A percentile compares a stretch with the other conserved stretches of the same genome.
Evolutionary conservation across 2,113 vertebrate genomes (phyloP).

Genomic region (Microcebus murinus): DNA sequence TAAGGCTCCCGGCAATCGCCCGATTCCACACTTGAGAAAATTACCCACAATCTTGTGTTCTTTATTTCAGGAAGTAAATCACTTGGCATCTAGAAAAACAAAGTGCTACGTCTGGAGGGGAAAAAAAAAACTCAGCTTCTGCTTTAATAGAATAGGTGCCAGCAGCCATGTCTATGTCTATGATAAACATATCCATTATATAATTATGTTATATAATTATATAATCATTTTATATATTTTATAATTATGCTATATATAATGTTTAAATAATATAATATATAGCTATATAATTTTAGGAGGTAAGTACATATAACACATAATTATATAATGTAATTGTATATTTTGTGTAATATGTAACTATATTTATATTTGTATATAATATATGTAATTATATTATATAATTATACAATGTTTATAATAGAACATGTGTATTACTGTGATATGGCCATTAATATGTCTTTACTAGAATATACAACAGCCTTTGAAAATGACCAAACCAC

Average conservation of each 20-base stretch:
- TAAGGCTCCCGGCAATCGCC: not conserved
- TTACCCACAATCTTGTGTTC: not conserved
- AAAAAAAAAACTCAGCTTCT: not conserved
- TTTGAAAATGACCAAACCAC: not conserved
- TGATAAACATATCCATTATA: no score
- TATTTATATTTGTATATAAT: not conserved
- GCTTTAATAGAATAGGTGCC: not conserved
- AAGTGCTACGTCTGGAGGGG: not conserved
- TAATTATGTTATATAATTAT: not conserved
- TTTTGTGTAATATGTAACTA: not conserved
- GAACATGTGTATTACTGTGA: no score
- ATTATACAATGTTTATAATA: not conserved
- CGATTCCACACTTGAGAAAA: not conserved
- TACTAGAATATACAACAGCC: not conserved
- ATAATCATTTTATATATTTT: not conserved
- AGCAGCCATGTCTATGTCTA: not conserved
- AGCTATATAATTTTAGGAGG: not conserved
- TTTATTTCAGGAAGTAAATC: constrained; percentile 4
- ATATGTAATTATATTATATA: not conserved
- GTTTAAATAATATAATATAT: not conserved
- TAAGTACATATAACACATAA: not conserved
- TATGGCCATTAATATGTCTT: not conserved
- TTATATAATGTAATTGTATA: not conserved
- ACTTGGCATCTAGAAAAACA: not conserved
- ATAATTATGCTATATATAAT: no score